Evolutionary conservation across 2,888 invertebrate species (phyloP), one percentile per base, ranked within the genome.

Genomic region (Xanthia icteritia): DNA sequence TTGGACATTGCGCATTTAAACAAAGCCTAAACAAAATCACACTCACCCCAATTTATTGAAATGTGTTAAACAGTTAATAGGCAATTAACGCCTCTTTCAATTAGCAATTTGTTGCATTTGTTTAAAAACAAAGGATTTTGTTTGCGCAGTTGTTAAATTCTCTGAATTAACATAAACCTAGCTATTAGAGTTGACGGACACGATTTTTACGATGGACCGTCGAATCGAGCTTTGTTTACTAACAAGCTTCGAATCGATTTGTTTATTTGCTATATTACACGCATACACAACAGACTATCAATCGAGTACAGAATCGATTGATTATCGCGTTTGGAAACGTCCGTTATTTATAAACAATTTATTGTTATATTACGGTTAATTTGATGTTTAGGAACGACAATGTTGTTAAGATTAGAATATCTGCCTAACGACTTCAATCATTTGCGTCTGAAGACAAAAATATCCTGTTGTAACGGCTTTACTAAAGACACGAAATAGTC

Each of bases 81-180:
- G 11, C 54, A 79, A 76, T 84, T 84, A 82, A 71, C 73, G 51
- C 76, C 73, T 79, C 70, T 27, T 51, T 31, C 60, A 81, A 83
- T 82, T 76, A 79, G 11, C 42, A 39, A 71, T 64, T 73, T 51
- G 45, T 69, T 63, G 66, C 9, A 73, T 77, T 77, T 77, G 66
- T 58, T 65, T 45, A 36, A 39, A 61, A 65, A 80, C 64, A 79
- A 69, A 80, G 31, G 45, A 77, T 68, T 77, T 71, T 75, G 67
- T 76, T 80, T 75, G 20, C 11, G 36, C 42, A 64, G 72, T 45
- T 76, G 73, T 64, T 69, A 13, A 56, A 68, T 71, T 65, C 13
- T 48, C 15, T 6, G 3, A n/a, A 72, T 76, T 79, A 64, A 61
- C 79, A 73, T 72, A 76, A 79, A 73, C n/a, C 6, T 5, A 5